A percentile compares a stretch with the other conserved stretches of the same genome.
phyloP scores from a whole-genome alignment of 2,113 vertebrate species.

The Jaculus jaculus region DNA sequence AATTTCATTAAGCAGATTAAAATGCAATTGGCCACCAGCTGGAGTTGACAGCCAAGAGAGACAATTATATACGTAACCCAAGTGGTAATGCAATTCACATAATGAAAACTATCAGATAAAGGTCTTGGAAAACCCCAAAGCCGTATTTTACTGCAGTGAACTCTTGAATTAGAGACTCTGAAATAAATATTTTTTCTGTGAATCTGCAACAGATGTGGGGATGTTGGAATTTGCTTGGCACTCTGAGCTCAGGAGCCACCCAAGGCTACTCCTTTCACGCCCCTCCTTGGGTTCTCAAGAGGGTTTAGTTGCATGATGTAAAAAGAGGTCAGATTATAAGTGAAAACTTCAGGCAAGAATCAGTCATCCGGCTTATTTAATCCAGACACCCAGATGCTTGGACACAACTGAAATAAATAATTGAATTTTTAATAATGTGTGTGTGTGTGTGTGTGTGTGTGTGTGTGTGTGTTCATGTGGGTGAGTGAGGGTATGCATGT shows the following conservation, averaged over 20 bases:
- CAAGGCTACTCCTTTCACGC: background rate
- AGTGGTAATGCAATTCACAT: slow-evolving; percentile 55
- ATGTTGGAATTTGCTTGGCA: background rate
- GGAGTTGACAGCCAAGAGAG: slow-evolving; percentile 38
- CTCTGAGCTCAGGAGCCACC: background rate
- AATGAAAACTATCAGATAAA: slow-evolving; percentile 50
- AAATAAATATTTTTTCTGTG: background rate
- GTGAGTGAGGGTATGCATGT: too few relatives aligned
- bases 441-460: too few relatives aligned
- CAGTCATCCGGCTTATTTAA: background rate
- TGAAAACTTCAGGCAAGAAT: slow-evolving; percentile 6
- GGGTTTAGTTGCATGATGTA: background rate
- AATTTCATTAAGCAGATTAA: slow-evolving; percentile 62
- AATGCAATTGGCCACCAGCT: slow-evolving; percentile 21
- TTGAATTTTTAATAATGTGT: background rate
- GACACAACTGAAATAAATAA: slow-evolving; percentile 6
- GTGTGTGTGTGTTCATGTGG: too few relatives aligned
- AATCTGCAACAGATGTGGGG: background rate
- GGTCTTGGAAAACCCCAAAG: slow-evolving; percentile 45
- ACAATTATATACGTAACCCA: slow-evolving; percentile 61
- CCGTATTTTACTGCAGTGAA: slow-evolving; percentile 22
- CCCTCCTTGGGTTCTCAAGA: background rate
- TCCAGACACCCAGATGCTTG: background rate
- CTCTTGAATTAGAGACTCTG: slow-evolving; percentile 10
- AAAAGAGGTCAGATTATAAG: background rate